Percentiles rank a stretch among this genome's conserved stretches.
phyloP scores from a whole-genome alignment of 1,140 invertebrate genomes.

The Tribolium madens region DNA sequence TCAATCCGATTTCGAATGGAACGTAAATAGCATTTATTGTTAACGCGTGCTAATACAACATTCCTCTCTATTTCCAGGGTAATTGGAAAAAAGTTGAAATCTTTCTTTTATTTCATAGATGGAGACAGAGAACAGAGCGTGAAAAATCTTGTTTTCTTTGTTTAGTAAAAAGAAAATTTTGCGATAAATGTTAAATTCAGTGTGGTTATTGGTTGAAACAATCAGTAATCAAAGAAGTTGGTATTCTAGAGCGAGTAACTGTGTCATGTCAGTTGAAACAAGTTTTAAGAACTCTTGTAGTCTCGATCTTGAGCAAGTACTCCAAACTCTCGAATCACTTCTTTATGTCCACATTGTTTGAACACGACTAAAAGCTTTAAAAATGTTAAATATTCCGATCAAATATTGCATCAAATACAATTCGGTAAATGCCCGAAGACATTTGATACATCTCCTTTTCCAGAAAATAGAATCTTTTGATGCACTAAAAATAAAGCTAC shows the following conservation, averaged over 20 bases:
- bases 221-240: slow-evolving; percentile 26
- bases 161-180: slow-evolving; percentile 1
- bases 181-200: slow-evolving; percentile 6
- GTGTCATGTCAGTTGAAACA: neutral
- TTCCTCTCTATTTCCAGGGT: neutral
- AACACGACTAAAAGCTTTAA: slow-evolving; percentile 22
- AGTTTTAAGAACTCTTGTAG: slow-evolving; percentile 10
- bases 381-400: slow-evolving; percentile 36
- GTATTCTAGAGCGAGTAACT: slow-evolving; percentile 1
- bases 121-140: neutral
- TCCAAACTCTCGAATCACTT: neutral
- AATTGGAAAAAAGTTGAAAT: slow-evolving; percentile 3
- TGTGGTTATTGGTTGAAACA: neutral
- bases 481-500: neutral
- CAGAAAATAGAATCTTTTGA: neutral
- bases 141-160: neutral
- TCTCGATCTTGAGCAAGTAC: neutral
- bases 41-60: neutral
- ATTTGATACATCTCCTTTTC: neutral
- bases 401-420: slow-evolving; percentile 12
- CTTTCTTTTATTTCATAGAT: neutral
- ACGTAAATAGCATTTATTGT: neutral
- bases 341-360: neutral
- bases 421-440: neutral
- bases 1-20: slow-evolving; percentile 1